Evolutionary conservation across 2,888 invertebrate species (phyloP).

Genomic region (Apantesis nais): DNA sequence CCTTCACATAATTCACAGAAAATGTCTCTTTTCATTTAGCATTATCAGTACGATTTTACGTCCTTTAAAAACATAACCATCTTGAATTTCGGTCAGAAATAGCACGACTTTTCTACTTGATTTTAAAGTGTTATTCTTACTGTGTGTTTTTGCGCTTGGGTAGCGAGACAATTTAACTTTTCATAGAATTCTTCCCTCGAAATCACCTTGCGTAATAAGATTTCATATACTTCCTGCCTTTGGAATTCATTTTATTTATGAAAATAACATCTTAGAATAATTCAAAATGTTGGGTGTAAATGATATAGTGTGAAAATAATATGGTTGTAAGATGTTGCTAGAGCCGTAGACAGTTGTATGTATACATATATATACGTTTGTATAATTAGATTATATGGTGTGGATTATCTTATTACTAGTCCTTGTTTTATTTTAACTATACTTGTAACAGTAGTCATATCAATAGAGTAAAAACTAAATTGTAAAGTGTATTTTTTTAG

Average conservation of each 20-base stretch:
- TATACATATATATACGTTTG: not conserved
- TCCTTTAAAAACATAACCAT: slow-evolving; percentile 11
- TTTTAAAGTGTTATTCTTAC: slow-evolving; percentile 37
- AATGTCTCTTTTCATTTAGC: not conserved
- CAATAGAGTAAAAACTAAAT: not conserved
- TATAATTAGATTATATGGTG: no score
- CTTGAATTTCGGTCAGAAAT: slow-evolving; percentile 9
- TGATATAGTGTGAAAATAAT: not conserved
- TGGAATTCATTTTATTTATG: slow-evolving; percentile 32
- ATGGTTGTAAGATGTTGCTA: not conserved
- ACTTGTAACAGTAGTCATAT: not conserved
- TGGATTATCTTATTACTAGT: no score
- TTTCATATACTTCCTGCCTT: slow-evolving; percentile 14
- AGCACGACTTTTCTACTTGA: slow-evolving; percentile 17
- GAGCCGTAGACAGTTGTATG: not conserved
- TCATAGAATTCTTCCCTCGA: slow-evolving; percentile 30
- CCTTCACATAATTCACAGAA: not conserved
- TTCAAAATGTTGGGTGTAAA: slow-evolving; percentile 8
- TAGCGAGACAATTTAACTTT: slow-evolving; percentile 48
- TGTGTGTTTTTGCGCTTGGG: slow-evolving; percentile 35
- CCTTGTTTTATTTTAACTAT: no score
- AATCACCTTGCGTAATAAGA: slow-evolving; percentile 24
- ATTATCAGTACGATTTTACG: not conserved
- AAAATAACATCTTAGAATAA: slow-evolving; percentile 21
- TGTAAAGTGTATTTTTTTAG: no score